Base-by-base conservation (phyloP, 2,797 vertebrate species). In the Echeneis naucrates region DNA sequence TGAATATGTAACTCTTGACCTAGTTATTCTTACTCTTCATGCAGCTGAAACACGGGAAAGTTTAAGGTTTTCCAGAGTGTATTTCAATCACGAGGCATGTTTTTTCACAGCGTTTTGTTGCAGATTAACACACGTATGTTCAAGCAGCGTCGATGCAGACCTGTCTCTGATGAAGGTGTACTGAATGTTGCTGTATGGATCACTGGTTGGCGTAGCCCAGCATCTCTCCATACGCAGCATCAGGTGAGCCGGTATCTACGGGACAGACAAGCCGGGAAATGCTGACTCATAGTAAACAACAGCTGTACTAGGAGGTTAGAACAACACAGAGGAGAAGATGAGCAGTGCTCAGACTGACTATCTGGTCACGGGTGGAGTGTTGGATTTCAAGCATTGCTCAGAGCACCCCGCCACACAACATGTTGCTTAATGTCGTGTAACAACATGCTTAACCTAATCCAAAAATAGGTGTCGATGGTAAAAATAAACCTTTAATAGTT, bases 151-250 rank as follows among this genome's bases (percentile, higher is more conserved):
- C 0, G 30, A 44, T 62, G 81, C 87, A 56, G 71, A 94, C 89
- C 92, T 95, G 86, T 95, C 89, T 75, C 89, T 83, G 86, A 86
- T 94, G 90, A 95, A 95, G 68, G 85, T 94, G 70, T 95, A 93
- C 68, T 95, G 95, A 58, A 94, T 91, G 60, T 92, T 90, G 77
- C 92, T 92, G 86, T 91, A 93, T 5, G 92, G 93, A 42, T 95
- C 92, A 16, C 94, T 94, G 83, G 82, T 94, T 5, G 95, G 91
- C 5, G 92, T 95, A 1, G 94, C 95, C 94, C 94, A 96, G 78
- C 94, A 95, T 78, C 93, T 93, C 82, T 96, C 94, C 64, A 92
- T 78, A 35, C 82, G 72, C 71, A 95, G 93, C 87, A 88, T 91
- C 82, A 95, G 87, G 85, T 95, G 76, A 69, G 90, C 93, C 11